Conservation (phyloP, 2,888 invertebrate species). For the Dicranocentrus wangi region DNA sequence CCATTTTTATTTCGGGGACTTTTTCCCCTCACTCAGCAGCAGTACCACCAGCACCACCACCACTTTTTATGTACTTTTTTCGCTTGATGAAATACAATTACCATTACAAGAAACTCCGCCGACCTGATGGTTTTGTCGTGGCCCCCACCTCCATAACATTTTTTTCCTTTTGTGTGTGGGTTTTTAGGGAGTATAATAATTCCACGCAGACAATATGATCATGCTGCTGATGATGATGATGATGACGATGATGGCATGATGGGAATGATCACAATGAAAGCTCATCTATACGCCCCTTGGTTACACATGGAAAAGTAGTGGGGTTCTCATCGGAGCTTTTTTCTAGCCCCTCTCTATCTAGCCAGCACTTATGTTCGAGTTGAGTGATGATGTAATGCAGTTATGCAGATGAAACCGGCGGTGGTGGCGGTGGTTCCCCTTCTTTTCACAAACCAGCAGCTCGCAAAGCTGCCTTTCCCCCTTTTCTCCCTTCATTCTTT, state of each 20-base stretch:
- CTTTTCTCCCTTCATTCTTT: conserved; percentile 3
- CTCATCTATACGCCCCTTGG: conserved; percentile 45
- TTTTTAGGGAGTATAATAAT: conserved; percentile 14
- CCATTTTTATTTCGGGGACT: not conserved
- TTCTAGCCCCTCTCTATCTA: too few relatives aligned
- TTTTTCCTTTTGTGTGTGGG: not conserved
- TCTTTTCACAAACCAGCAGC: not conserved
- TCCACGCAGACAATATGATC: conserved; percentile 21
- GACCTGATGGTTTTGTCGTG: conserved; percentile 30
- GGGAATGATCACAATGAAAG: conserved; percentile 33
- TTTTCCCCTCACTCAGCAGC: too few relatives aligned
- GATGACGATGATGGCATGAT: conserved; percentile 1
- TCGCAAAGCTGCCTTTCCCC: conserved; percentile 1
- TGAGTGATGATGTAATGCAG: conserved; percentile 40
- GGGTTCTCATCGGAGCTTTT: not conserved
- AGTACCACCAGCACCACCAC: too few relatives aligned
- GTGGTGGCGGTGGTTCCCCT: too few relatives aligned
- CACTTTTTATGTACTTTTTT: conserved; percentile 32
- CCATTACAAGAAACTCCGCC: conserved; percentile 39
- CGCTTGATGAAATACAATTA: conserved; percentile 58
- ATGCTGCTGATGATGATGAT: conserved; percentile 20
- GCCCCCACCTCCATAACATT: not conserved
- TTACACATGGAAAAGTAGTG: conserved; percentile 31
- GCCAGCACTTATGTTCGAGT: not conserved
- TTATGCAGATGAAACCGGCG: conserved; percentile 58